Percentiles rank a stretch among this genome's conserved stretches.
Evolutionary conservation across 23 tunicate species (phyloP).

Genomic region (Botrylloides violaceus): DNA sequence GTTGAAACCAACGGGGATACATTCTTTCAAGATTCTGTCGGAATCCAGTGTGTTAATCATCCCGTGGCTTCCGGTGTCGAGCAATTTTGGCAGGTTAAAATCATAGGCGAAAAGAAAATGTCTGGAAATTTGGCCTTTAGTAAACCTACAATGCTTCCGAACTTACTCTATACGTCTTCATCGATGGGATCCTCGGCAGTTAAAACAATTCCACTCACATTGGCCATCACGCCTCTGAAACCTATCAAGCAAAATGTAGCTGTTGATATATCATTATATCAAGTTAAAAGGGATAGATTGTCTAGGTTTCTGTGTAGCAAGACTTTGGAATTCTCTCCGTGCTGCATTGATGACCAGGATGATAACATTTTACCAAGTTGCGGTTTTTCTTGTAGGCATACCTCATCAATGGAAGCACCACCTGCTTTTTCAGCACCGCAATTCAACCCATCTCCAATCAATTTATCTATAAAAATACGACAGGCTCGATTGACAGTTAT

Average conservation of each 20-base stretch:
- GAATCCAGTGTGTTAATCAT: slow-evolving; percentile 30
- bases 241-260: slow-evolving; percentile 33
- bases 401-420: neutral
- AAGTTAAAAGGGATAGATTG: slow-evolving; percentile 50
- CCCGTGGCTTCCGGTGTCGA: slow-evolving; percentile 28
- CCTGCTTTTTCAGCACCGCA: neutral
- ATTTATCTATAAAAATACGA: slow-evolving; percentile 36
- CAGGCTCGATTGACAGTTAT: slow-evolving; percentile 22
- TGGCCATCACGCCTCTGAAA: slow-evolving; percentile 34
- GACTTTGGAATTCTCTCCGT: slow-evolving; percentile 14
- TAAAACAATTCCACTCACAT: slow-evolving; percentile 33
- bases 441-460: slow-evolving; percentile 75
- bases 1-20: slow-evolving; percentile 50
- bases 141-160: neutral
- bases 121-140: neutral
- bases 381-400: neutral
- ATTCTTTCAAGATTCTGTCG: slow-evolving; percentile 44
- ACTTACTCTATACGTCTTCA: neutral
- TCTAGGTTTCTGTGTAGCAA: slow-evolving; percentile 33
- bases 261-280: slow-evolving; percentile 74
- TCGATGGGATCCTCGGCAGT: neutral
- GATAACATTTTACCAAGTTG: neutral
- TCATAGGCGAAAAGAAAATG: slow-evolving; percentile 5
- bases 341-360: too few species aligned
- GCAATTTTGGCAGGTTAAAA: slow-evolving; percentile 7